These are phyloP conservation scores for Artemia sinica DNA, from an alignment of 2,888 invertebrate species.

Conservation along the genomic window DNA sequence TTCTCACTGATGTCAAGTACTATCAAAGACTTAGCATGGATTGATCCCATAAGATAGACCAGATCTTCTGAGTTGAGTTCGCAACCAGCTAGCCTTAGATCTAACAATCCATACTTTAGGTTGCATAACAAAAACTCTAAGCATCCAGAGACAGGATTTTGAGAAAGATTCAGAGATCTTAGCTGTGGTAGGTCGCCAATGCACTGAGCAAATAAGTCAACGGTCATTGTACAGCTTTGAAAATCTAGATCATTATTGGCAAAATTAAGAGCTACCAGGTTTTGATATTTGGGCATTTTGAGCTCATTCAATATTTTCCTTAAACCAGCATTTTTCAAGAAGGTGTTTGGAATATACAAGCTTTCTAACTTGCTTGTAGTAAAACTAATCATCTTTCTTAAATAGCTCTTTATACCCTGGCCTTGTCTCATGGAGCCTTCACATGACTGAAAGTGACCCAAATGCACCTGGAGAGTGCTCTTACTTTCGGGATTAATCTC, in stretches of 20 bases:
- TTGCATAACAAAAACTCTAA: background rate
- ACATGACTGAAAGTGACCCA: constrained; percentile 2
- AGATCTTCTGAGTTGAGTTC: constrained; percentile 4
- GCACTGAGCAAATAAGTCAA: background rate
- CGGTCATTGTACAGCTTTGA: constrained; percentile 6
- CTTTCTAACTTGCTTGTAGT: background rate
- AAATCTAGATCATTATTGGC: constrained; percentile 13
- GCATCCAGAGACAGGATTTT: background rate
- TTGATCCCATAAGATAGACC: background rate
- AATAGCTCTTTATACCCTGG: constrained; percentile 6
- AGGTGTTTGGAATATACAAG: constrained; percentile 1
- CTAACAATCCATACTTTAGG: constrained; percentile 6
- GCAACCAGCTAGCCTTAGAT: background rate
- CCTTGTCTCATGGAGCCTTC: constrained; percentile 10
- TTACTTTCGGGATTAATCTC: background rate
- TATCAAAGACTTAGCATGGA: background rate
- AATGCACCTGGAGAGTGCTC: background rate
- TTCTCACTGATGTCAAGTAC: background rate
- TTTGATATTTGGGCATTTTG: constrained; percentile 7
- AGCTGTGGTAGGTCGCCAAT: background rate
- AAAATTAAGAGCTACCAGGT: background rate
- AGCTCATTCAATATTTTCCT: background rate
- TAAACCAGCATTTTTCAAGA: constrained; percentile 8
- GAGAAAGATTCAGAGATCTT: background rate
- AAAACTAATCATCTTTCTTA: constrained; percentile 12